Evolutionary conservation across 37 sponge, comb jelly and placozoan genomes (phyloP), one percentile per base, ranked within the genome.

Genomic region (Aplysina aerophoba): DNA sequence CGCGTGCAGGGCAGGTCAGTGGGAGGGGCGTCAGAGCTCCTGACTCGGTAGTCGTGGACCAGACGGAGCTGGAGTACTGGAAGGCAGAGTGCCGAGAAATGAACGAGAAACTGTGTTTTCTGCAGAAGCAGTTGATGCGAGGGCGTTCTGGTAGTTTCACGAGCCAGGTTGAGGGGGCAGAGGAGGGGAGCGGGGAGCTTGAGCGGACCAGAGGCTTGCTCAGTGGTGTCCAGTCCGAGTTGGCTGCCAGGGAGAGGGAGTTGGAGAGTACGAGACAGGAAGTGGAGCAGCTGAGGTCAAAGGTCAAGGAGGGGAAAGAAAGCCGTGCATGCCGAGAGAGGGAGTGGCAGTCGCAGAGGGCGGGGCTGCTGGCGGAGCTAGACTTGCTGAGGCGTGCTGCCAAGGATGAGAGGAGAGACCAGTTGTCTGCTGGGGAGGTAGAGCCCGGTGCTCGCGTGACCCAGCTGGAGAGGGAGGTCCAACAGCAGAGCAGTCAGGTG

Each of bases 121-220:
- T 75, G 16, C 54, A 75, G 54, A 36, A 24, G 20, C 44, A 75
- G 54, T 44, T 75, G 78, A 15, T 13, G 21, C 44, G 50, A 36
- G 53, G 44, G 3, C 20, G 78, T 1, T 44, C 78, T 4, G 25
- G 53, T 4, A 75, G 88, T 73, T 31, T 79, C 77, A 58, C 88
- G 69, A 84, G 88, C 84, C 59, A 91, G 62, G 54, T 86, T 65
- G 55, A 91, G 71, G 38, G 87, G 84, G 2, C 81, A 83, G 56
- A 75, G 6, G 34, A 35, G 34, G 28, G 71, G 33, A 35, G 34
- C 31, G 35, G 34, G 27, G 34, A 30, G 17, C 34, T 69, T 33
- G 71, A 30, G 71, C 35, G 30, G 33, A 69, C 50, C 71, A 31
- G 30, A 30, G 17, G 71, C 11, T 15, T 34, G 71, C 28, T 34